Evolutionary conservation across 2,888 invertebrate genomes (phyloP), one percentile per base, ranked within the genome.

Genomic region (Ecdyonurus torrentis): DNA sequence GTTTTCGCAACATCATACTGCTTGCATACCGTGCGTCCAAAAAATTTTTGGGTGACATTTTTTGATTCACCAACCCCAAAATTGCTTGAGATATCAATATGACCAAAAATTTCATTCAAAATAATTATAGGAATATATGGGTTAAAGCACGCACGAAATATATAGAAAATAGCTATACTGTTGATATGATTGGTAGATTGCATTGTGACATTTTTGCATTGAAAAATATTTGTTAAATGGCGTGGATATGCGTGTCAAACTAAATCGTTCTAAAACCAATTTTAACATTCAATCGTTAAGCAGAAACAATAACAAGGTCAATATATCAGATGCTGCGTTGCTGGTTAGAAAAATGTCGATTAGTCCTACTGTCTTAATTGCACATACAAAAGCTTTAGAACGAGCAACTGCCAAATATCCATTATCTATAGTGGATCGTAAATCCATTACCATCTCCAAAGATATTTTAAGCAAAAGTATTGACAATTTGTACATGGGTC

Each of bases 401-500:
- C 63, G 62, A 3, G 63, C 66, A 1, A 59, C 59, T 5, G 68
- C 67, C 1, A 66, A 65, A 64, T 70, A 69, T 62, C 67, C 67
- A 1, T 58, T 66, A 5, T 65, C 61, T 19, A 25, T 65, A 18
- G 65, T 65, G 10, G 64, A 68, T n/a, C 60, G 67, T 1, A 66
- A 67, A 64, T 64, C 63, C 2, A 68, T 67, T 52, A 67, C 67
- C 0, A 65, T 71, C 20, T 66, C 67, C 1, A 23, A 24, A n/a
- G 67, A 67, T 7, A 66, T 68, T 19, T 67, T 67, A 37, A 67
- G 66, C 10, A 68, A 70, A 63, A 65, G 68, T 0, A 64, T 71
- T 58, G 71, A 73, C 59, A 71, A 72, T 60, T 52, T 72, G 7
- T 70, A 71, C 62, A 52, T 67, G 2, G 70, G 70, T 1, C 68